phyloP scores from a whole-genome alignment of 2,797 vertebrate species.

The Schizothorax lantsangensis region DNA sequence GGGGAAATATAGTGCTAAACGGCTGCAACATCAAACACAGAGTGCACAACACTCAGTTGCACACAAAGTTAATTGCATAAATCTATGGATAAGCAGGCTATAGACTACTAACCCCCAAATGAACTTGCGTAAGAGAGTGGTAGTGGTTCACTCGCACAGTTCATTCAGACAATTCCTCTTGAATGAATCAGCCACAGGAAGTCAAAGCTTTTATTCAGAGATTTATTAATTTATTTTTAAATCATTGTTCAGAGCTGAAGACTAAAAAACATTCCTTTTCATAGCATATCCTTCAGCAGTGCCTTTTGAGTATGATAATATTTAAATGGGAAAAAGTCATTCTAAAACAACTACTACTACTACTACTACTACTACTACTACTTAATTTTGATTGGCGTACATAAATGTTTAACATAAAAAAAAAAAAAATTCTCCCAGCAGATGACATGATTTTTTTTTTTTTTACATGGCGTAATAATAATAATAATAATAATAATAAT shows the following conservation, averaged over 20 bases:
- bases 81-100: constrained; percentile 43
- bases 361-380: no score
- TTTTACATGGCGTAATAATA: not conserved
- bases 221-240: not conserved
- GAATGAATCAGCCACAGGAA: constrained; percentile 6
- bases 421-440: not conserved
- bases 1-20: constrained; percentile 45
- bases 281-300: not conserved
- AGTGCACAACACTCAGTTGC: constrained; percentile 37
- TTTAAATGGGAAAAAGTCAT: not conserved
- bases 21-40: constrained; percentile 47
- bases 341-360: not conserved
- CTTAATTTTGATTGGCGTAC: not conserved
- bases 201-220: not conserved
- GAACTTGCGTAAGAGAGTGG: constrained; percentile 10
- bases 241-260: not conserved
- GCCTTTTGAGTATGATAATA: not conserved
- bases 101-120: constrained; percentile 32
- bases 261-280: not conserved
- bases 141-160: not conserved
- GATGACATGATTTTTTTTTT: not conserved
- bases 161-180: constrained; percentile 8
- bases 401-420: not conserved
- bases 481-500: no score
- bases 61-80: constrained; percentile 45